phyloP scores from a whole-genome alignment of 2,797 vertebrate species.

The Hippocampus kuda region DNA sequence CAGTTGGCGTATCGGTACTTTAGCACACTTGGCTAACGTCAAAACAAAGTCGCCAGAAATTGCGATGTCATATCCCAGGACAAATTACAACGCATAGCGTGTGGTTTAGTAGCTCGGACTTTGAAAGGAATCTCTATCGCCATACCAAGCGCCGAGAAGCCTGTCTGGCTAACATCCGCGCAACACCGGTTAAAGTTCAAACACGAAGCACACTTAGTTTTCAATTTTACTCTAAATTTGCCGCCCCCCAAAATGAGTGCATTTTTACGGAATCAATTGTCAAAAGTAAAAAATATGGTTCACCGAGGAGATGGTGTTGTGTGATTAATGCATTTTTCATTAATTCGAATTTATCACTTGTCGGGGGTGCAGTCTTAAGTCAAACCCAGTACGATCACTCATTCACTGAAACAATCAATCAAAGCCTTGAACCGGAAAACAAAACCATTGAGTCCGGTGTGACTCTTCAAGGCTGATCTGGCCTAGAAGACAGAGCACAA shows the following conservation, averaged over 20 bases:
- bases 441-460: too few species aligned
- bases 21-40: background rate
- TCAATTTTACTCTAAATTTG: background rate
- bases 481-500: too few species aligned
- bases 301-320: background rate
- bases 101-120: background rate
- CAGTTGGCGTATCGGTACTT: constrained; percentile 22
- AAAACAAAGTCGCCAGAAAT: background rate
- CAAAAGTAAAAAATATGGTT: background rate
- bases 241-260: background rate
- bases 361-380: too few species aligned
- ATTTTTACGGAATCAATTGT: background rate
- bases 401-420: too few species aligned
- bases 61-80: too few species aligned
- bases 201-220: background rate
- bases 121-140: background rate
- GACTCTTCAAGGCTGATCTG: too few species aligned
- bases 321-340: background rate
- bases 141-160: background rate
- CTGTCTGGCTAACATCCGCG: background rate
- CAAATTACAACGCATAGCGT: background rate
- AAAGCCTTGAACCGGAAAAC: too few species aligned
- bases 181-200: constrained; percentile 2
- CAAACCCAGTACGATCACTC: too few species aligned
- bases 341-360: too few species aligned